Evolutionary conservation across 1,140 invertebrate species (phyloP).

Genomic region (Penaeus japonicus): DNA sequence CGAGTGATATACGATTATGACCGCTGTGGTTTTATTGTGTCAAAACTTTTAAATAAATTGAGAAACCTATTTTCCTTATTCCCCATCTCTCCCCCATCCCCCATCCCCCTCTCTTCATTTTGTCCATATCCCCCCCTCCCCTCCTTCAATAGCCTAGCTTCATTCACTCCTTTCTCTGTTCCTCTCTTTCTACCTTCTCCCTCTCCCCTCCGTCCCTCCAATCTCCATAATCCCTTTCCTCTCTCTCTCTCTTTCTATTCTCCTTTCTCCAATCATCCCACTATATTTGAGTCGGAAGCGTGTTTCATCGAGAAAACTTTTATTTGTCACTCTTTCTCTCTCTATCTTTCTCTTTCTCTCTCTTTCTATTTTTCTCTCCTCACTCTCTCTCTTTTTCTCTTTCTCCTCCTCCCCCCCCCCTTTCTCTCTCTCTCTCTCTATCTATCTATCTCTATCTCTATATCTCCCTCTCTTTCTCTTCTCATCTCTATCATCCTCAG

Average conservation of each 20-base stretch:
- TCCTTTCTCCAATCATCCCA: too few relatives aligned
- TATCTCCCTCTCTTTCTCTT: not conserved
- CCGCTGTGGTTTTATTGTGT: conserved; percentile 20
- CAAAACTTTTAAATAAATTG: conserved; percentile 11
- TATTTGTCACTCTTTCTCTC: too few relatives aligned
- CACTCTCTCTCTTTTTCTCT: not conserved
- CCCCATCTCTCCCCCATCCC: not conserved
- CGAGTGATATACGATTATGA: conserved; percentile 10
- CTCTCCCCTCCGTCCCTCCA: too few relatives aligned
- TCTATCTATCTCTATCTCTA: not conserved
- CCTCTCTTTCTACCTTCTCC: not conserved
- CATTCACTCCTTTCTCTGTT: not conserved
- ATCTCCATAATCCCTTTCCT: too few relatives aligned
- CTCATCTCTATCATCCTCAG: not conserved
- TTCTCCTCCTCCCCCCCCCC: too few relatives aligned
- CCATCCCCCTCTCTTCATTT: not conserved
- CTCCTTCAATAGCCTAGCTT: not conserved
- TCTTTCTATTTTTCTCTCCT: too few relatives aligned
- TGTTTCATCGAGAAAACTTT: too few relatives aligned
- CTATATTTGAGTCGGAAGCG: too few relatives aligned
- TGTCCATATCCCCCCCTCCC: not conserved
- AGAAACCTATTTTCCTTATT: not conserved
- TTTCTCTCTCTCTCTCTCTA: too few relatives aligned
- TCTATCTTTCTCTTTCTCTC: too few relatives aligned
- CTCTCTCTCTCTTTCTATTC: not conserved